Conservation (phyloP, 1,140 invertebrate genomes). For the Choristoneura fumiferana region DNA sequence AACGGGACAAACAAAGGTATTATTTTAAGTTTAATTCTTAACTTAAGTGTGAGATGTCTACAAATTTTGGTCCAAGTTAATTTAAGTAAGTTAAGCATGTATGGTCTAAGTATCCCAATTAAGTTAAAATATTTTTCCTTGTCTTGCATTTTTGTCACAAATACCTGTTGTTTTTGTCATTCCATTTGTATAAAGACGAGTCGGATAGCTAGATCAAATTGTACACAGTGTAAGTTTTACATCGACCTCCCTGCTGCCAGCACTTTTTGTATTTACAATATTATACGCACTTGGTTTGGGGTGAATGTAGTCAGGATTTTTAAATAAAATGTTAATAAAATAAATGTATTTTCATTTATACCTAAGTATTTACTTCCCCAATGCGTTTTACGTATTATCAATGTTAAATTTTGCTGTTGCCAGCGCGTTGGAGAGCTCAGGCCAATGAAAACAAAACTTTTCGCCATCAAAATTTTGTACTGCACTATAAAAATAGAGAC, state of each 20-base stretch:
- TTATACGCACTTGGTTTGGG: conserved; percentile 69
- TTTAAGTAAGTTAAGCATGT: conserved; percentile 21
- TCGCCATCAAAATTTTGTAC: no score
- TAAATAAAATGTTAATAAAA: conserved; percentile 54
- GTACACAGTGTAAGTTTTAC: conserved; percentile 3
- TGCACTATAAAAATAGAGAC: no score
- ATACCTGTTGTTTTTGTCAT: conserved; percentile 9
- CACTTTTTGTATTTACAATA: conserved; percentile 43
- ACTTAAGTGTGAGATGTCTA: conserved; percentile 23
- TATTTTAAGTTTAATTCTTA: conserved; percentile 23
- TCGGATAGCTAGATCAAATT: not conserved
- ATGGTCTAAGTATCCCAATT: no score
- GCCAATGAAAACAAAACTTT: no score
- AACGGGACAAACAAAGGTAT: conserved; percentile 23
- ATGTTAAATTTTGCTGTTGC: no score
- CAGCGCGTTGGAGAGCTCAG: no score
- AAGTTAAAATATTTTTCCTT: no score
- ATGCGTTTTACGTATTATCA: not conserved
- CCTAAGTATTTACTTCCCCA: conserved; percentile 12
- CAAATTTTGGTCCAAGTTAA: conserved; percentile 33
- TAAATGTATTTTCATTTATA: conserved; percentile 25
- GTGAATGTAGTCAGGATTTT: conserved; percentile 68
- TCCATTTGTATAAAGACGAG: conserved; percentile 10
- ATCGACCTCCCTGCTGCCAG: conserved; percentile 18
- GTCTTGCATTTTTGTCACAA: not conserved